These are phyloP conservation scores for Ametastegia equiseti DNA, from an alignment of 2,888 invertebrate genomes.

Conservation along the genomic window DNA sequence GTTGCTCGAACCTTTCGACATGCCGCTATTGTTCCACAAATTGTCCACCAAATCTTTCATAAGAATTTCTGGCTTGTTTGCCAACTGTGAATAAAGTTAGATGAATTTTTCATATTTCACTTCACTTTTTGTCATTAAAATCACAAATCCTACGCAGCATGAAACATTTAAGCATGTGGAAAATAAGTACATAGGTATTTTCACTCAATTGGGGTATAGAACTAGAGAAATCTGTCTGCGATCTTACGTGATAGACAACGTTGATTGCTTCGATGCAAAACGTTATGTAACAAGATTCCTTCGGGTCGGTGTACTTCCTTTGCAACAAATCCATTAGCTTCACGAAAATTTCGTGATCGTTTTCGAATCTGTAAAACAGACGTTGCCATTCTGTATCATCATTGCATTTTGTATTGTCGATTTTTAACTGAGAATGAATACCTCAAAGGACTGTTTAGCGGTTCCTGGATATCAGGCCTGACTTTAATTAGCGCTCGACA, in stretches of 20 bases:
- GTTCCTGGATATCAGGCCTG: too few relatives aligned
- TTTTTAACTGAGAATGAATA: constrained; percentile 56
- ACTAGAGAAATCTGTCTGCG: background rate
- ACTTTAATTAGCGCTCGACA: constrained; percentile 80
- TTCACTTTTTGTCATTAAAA: background rate
- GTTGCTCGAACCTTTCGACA: constrained; percentile 48
- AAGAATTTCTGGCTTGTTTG: constrained; percentile 79
- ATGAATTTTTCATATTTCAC: background rate
- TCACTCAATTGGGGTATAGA: background rate
- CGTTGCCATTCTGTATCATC: constrained; percentile 43
- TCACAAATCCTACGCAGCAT: background rate
- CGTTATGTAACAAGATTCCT: constrained; percentile 78
- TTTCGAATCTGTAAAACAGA: constrained; percentile 71
- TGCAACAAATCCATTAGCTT: constrained; percentile 77
- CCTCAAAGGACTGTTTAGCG: constrained; percentile 71
- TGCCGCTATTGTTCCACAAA: constrained; percentile 52
- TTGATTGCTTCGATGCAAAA: constrained; percentile 80
- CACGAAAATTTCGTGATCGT: constrained; percentile 79
- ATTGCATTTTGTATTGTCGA: too few relatives aligned
- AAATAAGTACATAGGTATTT: background rate
- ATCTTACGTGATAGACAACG: constrained; percentile 79
- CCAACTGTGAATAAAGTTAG: constrained; percentile 71
- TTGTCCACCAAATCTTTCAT: constrained; percentile 62
- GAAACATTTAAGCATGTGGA: background rate
- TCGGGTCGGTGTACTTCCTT: constrained; percentile 74